A percentile compares a stretch with the other conserved stretches of the same genome.
Evolutionary conservation across 2,113 vertebrate species (phyloP).

Genomic region (Hippocampus barbouri): DNA sequence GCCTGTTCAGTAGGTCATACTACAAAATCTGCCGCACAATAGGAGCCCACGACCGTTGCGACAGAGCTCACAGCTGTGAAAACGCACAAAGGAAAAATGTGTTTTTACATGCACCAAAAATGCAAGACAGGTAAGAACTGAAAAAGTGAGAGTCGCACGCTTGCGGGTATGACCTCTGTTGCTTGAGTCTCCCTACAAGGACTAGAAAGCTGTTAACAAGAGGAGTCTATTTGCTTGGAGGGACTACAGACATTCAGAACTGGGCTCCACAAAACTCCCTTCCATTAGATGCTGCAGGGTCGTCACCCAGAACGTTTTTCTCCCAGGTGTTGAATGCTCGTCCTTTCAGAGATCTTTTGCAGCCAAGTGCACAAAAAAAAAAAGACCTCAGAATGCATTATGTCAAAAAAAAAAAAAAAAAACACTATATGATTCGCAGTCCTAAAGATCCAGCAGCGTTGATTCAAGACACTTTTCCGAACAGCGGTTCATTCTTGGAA

Average conservation of each 20-base stretch:
- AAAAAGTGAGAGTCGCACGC: conserved; percentile 23
- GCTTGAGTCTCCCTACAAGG: conserved; percentile 37
- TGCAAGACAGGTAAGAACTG: not conserved
- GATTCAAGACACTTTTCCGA: too few species aligned
- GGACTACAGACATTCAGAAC: conserved; percentile 27
- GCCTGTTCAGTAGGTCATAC: conserved; percentile 61
- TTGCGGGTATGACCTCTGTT: conserved; percentile 51
- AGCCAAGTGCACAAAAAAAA: not conserved
- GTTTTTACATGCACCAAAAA: not conserved
- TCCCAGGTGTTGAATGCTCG: conserved; percentile 17
- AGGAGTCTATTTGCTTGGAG: conserved; percentile 53
- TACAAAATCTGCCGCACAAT: not conserved
- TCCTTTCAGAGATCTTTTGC: conserved; percentile 13
- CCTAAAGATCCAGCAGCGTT: too few species aligned
- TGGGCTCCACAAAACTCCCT: conserved; percentile 12
- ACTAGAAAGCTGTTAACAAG: conserved; percentile 56
- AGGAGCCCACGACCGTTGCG: not conserved
- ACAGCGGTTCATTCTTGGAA: too few species aligned
- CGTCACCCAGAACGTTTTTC: conserved; percentile 25
- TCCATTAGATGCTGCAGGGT: conserved; percentile 39
- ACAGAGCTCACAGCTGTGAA: not conserved
- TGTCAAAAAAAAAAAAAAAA: too few species aligned
- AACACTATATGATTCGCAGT: too few species aligned
- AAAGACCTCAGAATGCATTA: conserved; percentile 20
- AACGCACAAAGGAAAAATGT: not conserved